These are phyloP conservation scores for Microctonus hyperodae DNA, from an alignment of 2,888 invertebrate species.

Conservation along the genomic window DNA sequence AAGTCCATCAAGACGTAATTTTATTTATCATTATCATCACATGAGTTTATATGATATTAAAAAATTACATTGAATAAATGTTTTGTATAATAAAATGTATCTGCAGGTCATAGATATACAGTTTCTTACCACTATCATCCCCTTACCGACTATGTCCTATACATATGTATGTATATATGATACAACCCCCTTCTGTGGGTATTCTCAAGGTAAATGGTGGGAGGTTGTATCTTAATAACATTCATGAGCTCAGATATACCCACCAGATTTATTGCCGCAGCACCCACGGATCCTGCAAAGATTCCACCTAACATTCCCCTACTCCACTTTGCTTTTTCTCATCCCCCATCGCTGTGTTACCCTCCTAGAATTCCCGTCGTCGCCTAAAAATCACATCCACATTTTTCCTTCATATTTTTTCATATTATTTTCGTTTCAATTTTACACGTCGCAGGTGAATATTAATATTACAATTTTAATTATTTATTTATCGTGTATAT, in stretches of 20 bases:
- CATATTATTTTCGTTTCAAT: not conserved
- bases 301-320: slow-evolving; percentile 37
- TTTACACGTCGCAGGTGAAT: not conserved
- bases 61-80: slow-evolving; percentile 17
- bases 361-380: not conserved
- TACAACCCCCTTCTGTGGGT: slow-evolving; percentile 20
- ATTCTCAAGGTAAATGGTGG: slow-evolving; percentile 37
- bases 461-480: not conserved
- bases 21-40: too few relatives aligned
- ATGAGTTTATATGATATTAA: not conserved
- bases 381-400: not conserved
- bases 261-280: slow-evolving; percentile 62
- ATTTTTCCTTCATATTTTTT: too few relatives aligned
- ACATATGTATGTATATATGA: slow-evolving; percentile 20
- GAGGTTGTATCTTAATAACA: slow-evolving; percentile 65
- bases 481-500: not conserved
- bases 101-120: not conserved
- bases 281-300: slow-evolving; percentile 53
- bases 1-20: slow-evolving; percentile 10
- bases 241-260: slow-evolving; percentile 65
- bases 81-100: not conserved
- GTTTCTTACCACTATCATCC: slow-evolving; percentile 3
- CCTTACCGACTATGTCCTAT: slow-evolving; percentile 6
- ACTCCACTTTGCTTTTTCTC: slow-evolving; percentile 26
- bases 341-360: slow-evolving; percentile 21